phyloP scores from a whole-genome alignment of 2,797 vertebrate species.

The Pseudochirops corinnae region DNA sequence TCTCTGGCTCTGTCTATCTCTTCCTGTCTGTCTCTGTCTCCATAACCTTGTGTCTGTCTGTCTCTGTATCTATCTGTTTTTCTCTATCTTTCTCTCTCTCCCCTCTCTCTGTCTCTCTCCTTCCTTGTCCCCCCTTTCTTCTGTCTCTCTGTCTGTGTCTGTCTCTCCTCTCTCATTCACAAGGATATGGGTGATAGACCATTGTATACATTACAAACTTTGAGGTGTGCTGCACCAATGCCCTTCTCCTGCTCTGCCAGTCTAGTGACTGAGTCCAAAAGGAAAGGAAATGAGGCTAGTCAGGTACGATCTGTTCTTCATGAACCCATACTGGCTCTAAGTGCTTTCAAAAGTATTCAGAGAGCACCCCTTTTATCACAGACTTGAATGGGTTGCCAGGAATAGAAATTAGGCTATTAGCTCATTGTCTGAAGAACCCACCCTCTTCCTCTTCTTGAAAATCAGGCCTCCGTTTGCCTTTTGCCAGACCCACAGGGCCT shows the following conservation, averaged over 20 bases:
- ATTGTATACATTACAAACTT: background rate
- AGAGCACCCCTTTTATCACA: background rate
- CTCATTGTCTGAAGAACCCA: background rate
- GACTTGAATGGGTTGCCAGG: background rate
- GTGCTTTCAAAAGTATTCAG: background rate
- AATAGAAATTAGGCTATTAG: background rate
- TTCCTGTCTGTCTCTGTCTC: background rate
- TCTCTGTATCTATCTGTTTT: background rate
- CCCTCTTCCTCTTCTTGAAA: background rate
- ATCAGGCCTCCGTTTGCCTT: background rate
- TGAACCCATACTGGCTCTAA: background rate
- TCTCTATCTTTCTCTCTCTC: accelerated
- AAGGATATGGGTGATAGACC: background rate
- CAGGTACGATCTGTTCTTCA: background rate
- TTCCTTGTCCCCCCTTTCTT: background rate
- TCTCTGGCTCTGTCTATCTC: background rate
- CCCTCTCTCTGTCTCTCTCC: background rate
- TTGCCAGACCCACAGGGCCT: background rate
- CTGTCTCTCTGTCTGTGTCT: background rate
- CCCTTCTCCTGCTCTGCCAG: background rate
- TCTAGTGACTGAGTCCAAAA: background rate
- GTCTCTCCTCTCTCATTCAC: background rate
- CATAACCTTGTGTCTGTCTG: too few relatives aligned
- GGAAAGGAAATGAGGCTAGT: background rate
- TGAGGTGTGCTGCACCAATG: background rate